Percentiles rank a stretch among this genome's conserved stretches.
These are phyloP conservation scores for Oryctolagus cuniculus DNA, from an alignment of 2,113 vertebrate genomes.

Conservation along the genomic window mOryCun1.1 NC_091445.1:64752501-64753000, in stretches of 20 bases:
- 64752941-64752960: not conserved
- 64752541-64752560: too few relatives aligned
- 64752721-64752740: too few relatives aligned
- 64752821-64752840: not conserved
- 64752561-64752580: too few relatives aligned
- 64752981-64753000: not conserved
- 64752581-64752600: too few relatives aligned
- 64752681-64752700: too few relatives aligned
- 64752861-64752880: not conserved
- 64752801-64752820: not conserved
- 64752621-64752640: too few relatives aligned
- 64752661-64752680: too few relatives aligned
- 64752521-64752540: too few relatives aligned
- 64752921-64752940: not conserved
- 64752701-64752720: too few relatives aligned
- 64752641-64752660: too few relatives aligned
- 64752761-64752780: not conserved
- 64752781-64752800: not conserved
- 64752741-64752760: too few relatives aligned
- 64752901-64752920: not conserved
- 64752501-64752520: not conserved
- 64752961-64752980: not conserved
- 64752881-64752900: not conserved
- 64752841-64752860: not conserved
- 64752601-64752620: too few relatives aligned